Evolutionary conservation across 2,888 invertebrate genomes (phyloP), one percentile per base, ranked within the genome.

Genomic region (Dione juno): DNA sequence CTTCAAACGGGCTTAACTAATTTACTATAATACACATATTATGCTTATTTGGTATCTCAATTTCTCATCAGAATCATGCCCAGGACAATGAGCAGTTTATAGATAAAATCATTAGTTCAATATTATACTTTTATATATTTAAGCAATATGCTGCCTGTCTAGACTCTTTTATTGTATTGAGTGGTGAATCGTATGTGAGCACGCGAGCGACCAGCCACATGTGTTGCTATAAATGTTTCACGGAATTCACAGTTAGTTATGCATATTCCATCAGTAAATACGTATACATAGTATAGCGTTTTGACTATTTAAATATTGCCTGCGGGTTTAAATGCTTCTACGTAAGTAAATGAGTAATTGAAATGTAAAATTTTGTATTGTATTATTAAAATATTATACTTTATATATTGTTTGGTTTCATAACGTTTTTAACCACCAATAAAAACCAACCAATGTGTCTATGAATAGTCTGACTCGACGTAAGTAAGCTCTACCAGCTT

Each of bases 91-190:
- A 6, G n/a, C 10, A n/a, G 14, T 28, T 10, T 28, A 37, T 5
- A 13, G 40, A 3, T 66, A 35, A 61, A 28, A 9, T 35, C 28
- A 45, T 19, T 63, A 41, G 53, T 68, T 68, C 53, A 68, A 43
- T 53, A 53, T 14, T 28, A 14, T 61, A 61, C 35, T 8, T 53
- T 61, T 19, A 16, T 45, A 41, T 43, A 53, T 61, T 35, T 48
- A 68, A 21, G 61, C 53, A 68, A 63, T 53, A 63, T 54, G 37
- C 61, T 43, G 14, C 45, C 43, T 35, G 54, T 68, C 54, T 54
- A 63, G 63, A 63, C 63, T 45, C 45, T 53, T 54, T 35, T 54
- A 54, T 16, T 63, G 63, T 45, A 63, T 63, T 68, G 53, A 35
- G 8, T 16, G 41, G 40, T 43, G 21, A 45, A 54, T 68, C 11